Evolutionary conservation across 2,797 vertebrate species (phyloP).

Genomic region (Acipenser ruthenus): DNA sequence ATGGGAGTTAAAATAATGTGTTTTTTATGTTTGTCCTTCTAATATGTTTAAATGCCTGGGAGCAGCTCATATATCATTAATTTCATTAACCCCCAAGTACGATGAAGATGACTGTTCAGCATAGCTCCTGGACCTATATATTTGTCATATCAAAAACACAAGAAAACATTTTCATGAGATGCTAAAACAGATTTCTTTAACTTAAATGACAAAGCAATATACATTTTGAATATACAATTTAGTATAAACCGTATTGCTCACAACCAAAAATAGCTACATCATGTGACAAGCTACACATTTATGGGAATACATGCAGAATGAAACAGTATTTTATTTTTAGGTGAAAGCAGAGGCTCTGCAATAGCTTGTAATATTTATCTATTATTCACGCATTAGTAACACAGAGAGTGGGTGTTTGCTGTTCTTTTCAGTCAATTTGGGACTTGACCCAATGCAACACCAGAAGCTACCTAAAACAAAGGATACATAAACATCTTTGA

Average conservation of each 20-base stretch:
- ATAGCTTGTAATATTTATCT: not conserved
- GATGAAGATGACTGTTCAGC: not conserved
- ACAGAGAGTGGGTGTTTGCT: no score
- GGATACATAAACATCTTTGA: no score
- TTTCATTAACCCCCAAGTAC: not conserved
- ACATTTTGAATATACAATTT: slow-evolving; percentile 1
- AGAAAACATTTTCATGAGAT: not conserved
- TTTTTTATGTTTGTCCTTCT: not conserved
- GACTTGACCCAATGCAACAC: no score
- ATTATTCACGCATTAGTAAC: not conserved
- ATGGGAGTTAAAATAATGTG: not conserved
- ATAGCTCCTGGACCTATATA: not conserved
- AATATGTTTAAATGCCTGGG: not conserved
- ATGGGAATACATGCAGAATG: not conserved
- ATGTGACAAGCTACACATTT: not conserved
- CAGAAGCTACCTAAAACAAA: no score
- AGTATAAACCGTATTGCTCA: not conserved
- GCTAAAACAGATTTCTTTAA: not conserved
- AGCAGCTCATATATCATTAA: not conserved
- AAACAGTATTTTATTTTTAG: not conserved
- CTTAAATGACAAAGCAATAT: not conserved
- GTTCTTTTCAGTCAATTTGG: no score
- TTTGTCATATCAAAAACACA: not conserved
- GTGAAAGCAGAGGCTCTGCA: not conserved
- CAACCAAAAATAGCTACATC: not conserved